These are phyloP conservation scores for Virgularia gustaviana DNA, from an alignment of 92 coral and sea anemone species.

Conservation along the genomic window DNA sequence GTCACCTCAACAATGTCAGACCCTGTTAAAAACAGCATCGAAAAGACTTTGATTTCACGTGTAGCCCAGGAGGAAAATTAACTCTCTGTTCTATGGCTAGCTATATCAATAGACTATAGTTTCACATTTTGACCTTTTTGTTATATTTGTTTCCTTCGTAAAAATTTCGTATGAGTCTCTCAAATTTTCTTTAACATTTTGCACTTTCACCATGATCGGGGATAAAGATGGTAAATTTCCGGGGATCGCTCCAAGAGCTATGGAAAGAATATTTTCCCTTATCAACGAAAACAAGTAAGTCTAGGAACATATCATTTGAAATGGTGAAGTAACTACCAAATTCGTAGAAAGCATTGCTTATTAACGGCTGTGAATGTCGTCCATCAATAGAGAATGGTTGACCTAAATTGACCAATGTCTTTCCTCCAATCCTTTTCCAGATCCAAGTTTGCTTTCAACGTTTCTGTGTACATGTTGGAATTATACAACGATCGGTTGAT, in stretches of 20 bases:
- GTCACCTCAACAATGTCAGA: neutral
- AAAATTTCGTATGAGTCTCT: no score
- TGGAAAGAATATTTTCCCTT: conserved; percentile 71
- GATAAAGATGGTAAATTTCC: conserved; percentile 91
- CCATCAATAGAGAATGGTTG: no score
- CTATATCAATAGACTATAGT: no score
- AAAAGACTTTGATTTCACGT: no score
- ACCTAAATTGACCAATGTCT: no score
- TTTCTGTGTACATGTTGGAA: conserved; percentile 86
- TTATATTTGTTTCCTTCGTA: no score
- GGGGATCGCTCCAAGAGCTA: conserved; percentile 98
- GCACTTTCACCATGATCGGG: conserved; percentile 95
- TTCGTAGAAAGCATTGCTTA: no score
- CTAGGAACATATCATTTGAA: neutral
- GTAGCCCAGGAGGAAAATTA: no score
- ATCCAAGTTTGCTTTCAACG: conserved; percentile 73
- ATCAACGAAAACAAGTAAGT: conserved; percentile 78
- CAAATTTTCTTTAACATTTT: conserved; percentile 44
- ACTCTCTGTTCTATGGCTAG: no score
- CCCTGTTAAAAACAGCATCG: neutral
- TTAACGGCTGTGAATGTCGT: no score
- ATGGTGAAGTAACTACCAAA: no score
- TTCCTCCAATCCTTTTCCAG: conserved; percentile 51
- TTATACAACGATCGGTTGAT: conserved; percentile 86
- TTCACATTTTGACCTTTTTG: no score